Evolutionary conservation across 2,888 invertebrate species (phyloP).

Genomic region (Spicauda simplicius): DNA sequence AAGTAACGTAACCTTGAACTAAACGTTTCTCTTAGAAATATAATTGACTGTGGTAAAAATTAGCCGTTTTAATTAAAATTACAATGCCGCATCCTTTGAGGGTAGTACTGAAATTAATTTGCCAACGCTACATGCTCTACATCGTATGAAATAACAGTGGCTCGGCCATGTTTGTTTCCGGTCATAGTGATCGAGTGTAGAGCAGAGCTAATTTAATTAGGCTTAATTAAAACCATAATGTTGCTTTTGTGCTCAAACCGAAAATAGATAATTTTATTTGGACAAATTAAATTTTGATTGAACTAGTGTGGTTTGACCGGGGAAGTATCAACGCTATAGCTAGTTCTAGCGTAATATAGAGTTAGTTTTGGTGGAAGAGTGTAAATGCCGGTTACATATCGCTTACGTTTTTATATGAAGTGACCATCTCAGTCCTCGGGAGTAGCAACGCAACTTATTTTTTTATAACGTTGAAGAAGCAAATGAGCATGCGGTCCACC

Average conservation of each 20-base stretch:
- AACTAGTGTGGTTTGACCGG: too few relatives aligned
- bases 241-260: neutral
- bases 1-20: neutral
- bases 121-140: neutral
- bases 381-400: too few relatives aligned
- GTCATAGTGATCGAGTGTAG: slow-evolving; percentile 13
- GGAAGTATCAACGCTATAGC: too few relatives aligned
- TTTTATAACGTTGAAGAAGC: too few relatives aligned
- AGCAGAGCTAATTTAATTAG: slow-evolving; percentile 30
- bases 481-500: too few relatives aligned
- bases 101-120: slow-evolving; percentile 1
- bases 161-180: slow-evolving; percentile 13
- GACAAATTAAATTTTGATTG: too few relatives aligned
- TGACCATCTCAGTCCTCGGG: too few relatives aligned
- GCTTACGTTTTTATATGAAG: too few relatives aligned
- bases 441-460: too few relatives aligned
- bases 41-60: neutral
- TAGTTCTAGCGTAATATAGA: too few relatives aligned
- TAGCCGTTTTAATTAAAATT: neutral
- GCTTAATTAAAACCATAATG: slow-evolving; percentile 19
- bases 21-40: neutral
- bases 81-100: neutral
- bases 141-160: slow-evolving; percentile 4
- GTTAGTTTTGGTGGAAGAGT: too few relatives aligned
- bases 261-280: slow-evolving; percentile 1